phyloP scores from a whole-genome alignment of 2,888 invertebrate species.

The Drosophila mimetica region DNA sequence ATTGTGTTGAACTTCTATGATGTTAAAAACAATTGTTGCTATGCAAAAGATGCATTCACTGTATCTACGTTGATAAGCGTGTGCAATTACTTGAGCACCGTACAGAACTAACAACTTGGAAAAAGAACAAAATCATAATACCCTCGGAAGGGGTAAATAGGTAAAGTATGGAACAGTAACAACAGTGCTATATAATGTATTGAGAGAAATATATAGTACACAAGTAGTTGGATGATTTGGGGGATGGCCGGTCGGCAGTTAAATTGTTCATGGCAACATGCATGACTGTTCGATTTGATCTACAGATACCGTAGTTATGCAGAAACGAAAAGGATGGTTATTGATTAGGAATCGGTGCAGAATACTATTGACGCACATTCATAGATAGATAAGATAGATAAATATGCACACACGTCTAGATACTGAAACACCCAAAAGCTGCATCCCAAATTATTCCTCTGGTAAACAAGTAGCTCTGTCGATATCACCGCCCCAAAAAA shows the following conservation, averaged over 20 bases:
- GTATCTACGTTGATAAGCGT: conserved; percentile 25
- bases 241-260: conserved; percentile 13
- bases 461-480: conserved; percentile 13
- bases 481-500: conserved; percentile 14
- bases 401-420: conserved; percentile 17
- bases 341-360: conserved; percentile 59
- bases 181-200: conserved; percentile 28
- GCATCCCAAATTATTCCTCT: conserved; percentile 41
- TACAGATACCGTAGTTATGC: conserved; percentile 32
- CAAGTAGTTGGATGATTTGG: conserved; percentile 43
- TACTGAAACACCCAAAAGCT: conserved; percentile 34
- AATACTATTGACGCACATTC: conserved; percentile 59
- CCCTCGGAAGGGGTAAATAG: no score
- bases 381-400: conserved; percentile 27
- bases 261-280: conserved; percentile 53
- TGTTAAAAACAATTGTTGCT: conserved; percentile 7
- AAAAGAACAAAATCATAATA: not conserved
- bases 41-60: conserved; percentile 30
- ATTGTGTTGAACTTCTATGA: conserved; percentile 15
- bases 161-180: conserved; percentile 6
- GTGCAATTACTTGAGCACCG: conserved; percentile 14
- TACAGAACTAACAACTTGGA: conserved; percentile 8
- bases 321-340: conserved; percentile 26
- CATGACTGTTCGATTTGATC: conserved; percentile 61
- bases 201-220: conserved; percentile 13